A percentile compares a stretch with the other conserved stretches of the same genome.
These are phyloP conservation scores for Octodonta nipae DNA, from an alignment of 2,888 invertebrate genomes.

Conservation along the genomic window DNA sequence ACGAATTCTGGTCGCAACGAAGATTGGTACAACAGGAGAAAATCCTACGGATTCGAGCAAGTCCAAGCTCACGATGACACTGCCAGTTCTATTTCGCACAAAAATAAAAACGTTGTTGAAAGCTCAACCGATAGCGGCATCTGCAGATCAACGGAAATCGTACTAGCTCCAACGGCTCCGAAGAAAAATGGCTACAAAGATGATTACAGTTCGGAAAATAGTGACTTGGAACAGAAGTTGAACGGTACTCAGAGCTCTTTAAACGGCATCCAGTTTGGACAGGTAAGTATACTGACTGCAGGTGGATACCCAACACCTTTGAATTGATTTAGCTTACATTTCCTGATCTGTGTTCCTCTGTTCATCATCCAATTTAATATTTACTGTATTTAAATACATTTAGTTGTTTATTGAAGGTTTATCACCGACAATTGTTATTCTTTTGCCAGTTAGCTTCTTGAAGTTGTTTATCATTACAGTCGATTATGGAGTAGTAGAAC, in stretches of 20 bases:
- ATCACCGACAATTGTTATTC: too few relatives aligned
- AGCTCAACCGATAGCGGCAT: slow-evolving; percentile 69
- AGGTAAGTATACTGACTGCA: slow-evolving; percentile 12
- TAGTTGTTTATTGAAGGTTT: too few relatives aligned
- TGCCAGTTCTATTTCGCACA: slow-evolving; percentile 26
- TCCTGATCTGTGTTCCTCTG: too few relatives aligned
- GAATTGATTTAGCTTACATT: too few relatives aligned
- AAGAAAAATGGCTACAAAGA: slow-evolving; percentile 13
- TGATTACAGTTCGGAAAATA: slow-evolving; percentile 13
- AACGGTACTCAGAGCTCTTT: slow-evolving; percentile 8
- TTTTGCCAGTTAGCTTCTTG: too few relatives aligned
- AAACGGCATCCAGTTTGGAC: slow-evolving; percentile 17
- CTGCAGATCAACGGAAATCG: slow-evolving; percentile 57
- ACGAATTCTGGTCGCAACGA: slow-evolving; percentile 34
- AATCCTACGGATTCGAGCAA: slow-evolving; percentile 61
- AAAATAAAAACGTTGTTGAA: slow-evolving; percentile 46
- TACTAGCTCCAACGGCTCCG: slow-evolving; percentile 27
- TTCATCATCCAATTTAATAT: too few relatives aligned
- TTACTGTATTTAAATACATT: too few relatives aligned
- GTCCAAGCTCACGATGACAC: slow-evolving; percentile 23
- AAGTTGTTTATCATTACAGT: too few relatives aligned
- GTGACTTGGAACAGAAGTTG: slow-evolving; percentile 14
- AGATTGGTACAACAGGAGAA: slow-evolving; percentile 60
- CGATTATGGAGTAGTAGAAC: too few relatives aligned
- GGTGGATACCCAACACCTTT: too few relatives aligned